These are phyloP conservation scores for Agonopterix subpropinquella DNA, from an alignment of 2,888 invertebrate genomes.

Conservation along the genomic window DNA sequence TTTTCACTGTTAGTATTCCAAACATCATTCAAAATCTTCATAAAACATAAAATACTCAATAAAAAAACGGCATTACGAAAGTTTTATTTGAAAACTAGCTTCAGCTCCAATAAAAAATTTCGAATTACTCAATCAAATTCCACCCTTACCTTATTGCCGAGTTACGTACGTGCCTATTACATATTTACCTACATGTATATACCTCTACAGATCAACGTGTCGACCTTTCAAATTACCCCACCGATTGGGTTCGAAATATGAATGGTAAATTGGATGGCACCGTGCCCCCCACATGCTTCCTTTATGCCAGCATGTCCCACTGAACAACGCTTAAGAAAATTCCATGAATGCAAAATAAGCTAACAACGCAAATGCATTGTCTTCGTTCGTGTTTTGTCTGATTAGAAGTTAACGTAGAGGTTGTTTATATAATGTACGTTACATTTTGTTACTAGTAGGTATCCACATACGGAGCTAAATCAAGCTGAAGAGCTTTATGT, in stretches of 20 bases:
- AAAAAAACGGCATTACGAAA: no score
- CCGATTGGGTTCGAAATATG: constrained; percentile 67
- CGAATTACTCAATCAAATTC: not conserved
- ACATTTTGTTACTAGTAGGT: not conserved
- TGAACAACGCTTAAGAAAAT: constrained; percentile 64
- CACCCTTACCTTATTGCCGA: constrained; percentile 1
- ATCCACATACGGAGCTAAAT: not conserved
- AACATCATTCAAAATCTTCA: no score
- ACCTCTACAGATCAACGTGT: constrained; percentile 22
- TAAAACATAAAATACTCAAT: no score
- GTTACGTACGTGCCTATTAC: not conserved
- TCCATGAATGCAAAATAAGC: constrained; percentile 72
- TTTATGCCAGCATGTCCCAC: constrained; percentile 44
- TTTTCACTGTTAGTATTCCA: no score
- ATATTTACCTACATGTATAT: not conserved
- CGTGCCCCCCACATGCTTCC: constrained; percentile 38
- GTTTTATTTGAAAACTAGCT: no score
- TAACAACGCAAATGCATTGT: constrained; percentile 51
- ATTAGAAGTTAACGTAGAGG: constrained; percentile 45
- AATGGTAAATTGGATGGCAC: constrained; percentile 65
- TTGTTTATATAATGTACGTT: constrained; percentile 20
- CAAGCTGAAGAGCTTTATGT: not conserved
- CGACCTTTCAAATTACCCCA: constrained; percentile 62
- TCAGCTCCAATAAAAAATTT: no score
- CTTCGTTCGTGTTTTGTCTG: constrained; percentile 50